These are phyloP conservation scores for Dicaeum eximium DNA, from an alignment of 2,113 vertebrate genomes.

Conservation along the genomic window DNA sequence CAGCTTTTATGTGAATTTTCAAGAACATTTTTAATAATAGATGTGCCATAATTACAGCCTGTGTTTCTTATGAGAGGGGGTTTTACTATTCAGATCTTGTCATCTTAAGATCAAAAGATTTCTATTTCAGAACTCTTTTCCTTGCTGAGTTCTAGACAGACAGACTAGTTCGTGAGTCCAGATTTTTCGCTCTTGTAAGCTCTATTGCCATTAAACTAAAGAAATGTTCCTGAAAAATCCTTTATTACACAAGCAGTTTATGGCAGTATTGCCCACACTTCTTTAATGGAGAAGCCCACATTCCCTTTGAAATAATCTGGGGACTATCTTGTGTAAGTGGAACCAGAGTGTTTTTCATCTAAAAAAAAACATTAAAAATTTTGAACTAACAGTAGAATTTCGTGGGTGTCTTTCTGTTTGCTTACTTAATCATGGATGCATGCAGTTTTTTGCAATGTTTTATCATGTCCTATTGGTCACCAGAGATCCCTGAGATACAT, in stretches of 20 bases:
- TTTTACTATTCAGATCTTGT: slow-evolving; percentile 58
- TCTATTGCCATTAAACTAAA: background rate
- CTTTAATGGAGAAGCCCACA: background rate
- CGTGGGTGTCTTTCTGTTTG: background rate
- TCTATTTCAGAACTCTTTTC: slow-evolving; percentile 47
- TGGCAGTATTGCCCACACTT: background rate
- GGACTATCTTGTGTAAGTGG: background rate
- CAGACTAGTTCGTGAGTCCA: background rate
- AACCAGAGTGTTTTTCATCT: background rate
- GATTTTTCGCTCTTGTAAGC: background rate
- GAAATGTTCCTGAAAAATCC: slow-evolving; percentile 3
- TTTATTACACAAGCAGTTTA: background rate
- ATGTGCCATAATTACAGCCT: slow-evolving; percentile 54
- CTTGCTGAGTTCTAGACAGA: slow-evolving; percentile 46
- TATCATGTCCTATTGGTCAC: background rate
- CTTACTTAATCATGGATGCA: background rate
- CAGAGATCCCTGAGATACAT: background rate
- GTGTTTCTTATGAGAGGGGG: slow-evolving; percentile 40
- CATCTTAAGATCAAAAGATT: slow-evolving; percentile 58
- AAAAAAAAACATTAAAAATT: background rate
- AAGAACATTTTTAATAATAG: slow-evolving; percentile 51
- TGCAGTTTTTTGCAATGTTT: background rate
- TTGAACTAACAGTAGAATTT: background rate
- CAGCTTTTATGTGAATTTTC: slow-evolving; percentile 24
- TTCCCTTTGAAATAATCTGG: background rate